Conservation (phyloP, 1,140 invertebrate genomes). For the Choristoneura fumiferana region DNA sequence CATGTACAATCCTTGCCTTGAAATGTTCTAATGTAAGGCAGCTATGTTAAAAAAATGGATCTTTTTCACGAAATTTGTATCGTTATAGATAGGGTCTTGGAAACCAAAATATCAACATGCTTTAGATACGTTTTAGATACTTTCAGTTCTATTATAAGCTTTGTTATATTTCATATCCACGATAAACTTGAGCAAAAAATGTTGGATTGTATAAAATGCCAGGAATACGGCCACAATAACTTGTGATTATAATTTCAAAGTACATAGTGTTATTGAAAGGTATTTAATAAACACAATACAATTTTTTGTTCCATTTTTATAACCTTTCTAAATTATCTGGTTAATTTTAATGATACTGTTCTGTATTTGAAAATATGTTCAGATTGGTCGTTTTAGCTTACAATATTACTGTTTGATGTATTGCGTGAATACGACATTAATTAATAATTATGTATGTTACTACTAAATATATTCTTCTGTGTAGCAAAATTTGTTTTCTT, state of each 20-base stretch:
- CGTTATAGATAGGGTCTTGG: conserved; percentile 5
- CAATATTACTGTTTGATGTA: conserved; percentile 32
- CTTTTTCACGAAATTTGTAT: conserved; percentile 19
- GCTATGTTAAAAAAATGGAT: conserved; percentile 24
- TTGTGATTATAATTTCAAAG: conserved; percentile 2
- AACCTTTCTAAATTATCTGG: neutral
- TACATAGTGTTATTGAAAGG: conserved; percentile 8
- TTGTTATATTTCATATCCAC: neutral
- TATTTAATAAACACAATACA: conserved; percentile 3
- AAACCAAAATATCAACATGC: neutral
- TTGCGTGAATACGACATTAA: conserved; percentile 40
- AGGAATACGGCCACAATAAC: no score
- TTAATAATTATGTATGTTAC: conserved; percentile 51
- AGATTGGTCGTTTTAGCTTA: neutral
- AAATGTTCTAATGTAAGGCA: conserved; percentile 41
- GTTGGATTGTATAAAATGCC: no score
- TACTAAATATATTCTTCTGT: conserved; percentile 63
- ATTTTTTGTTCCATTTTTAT: neutral
- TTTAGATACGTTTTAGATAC: conserved; percentile 12
- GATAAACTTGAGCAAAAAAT: neutral
- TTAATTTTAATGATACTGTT: conserved; percentile 12
- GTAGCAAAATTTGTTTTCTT: conserved; percentile 50
- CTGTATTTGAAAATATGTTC: conserved; percentile 6
- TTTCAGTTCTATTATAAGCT: neutral
- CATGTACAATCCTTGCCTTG: conserved; percentile 46